A percentile compares a stretch with the other conserved stretches of the same genome.
Evolutionary conservation across 2,797 vertebrate species (phyloP).

Genomic region (Gymnoscopelus braueri): DNA sequence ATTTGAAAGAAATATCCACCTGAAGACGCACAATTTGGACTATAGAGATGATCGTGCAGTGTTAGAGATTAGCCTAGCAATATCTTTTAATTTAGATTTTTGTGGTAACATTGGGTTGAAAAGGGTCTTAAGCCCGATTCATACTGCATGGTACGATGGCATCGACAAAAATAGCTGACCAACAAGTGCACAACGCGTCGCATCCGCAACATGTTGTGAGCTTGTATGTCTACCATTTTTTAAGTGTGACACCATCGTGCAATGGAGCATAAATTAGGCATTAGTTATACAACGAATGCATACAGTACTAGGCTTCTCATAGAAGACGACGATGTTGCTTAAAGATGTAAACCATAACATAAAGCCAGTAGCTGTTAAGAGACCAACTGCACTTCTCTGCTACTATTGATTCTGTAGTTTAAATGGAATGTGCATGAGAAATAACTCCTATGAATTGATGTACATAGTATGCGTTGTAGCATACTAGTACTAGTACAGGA

Average conservation of each 20-base stretch:
- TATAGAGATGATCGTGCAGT: constrained; percentile 45
- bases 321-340: constrained; percentile 44
- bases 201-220: too few species aligned
- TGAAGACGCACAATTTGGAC: constrained; percentile 50
- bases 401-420: constrained; percentile 43
- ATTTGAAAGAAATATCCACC: constrained; percentile 26
- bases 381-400: constrained; percentile 51
- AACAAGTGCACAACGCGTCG: too few species aligned
- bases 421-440: constrained; percentile 51
- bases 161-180: too few species aligned
- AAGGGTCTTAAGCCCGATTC: too few species aligned
- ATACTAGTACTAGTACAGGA: constrained; percentile 60
- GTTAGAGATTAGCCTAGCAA: constrained; percentile 34
- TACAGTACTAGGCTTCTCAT: constrained; percentile 33
- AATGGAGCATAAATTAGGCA: too few species aligned
- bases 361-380: constrained; percentile 48
- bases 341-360: constrained; percentile 51
- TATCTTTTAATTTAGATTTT: constrained; percentile 35
- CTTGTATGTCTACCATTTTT: too few species aligned
- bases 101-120: not conserved
- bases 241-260: not conserved
- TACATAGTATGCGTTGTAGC: constrained; percentile 76
- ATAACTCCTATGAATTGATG: constrained; percentile 41
- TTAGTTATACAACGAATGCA: constrained; percentile 38
- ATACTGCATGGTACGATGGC: too few species aligned